Evolutionary conservation across 2,797 vertebrate species (phyloP).

Genomic region (Vireo griseus): DNA sequence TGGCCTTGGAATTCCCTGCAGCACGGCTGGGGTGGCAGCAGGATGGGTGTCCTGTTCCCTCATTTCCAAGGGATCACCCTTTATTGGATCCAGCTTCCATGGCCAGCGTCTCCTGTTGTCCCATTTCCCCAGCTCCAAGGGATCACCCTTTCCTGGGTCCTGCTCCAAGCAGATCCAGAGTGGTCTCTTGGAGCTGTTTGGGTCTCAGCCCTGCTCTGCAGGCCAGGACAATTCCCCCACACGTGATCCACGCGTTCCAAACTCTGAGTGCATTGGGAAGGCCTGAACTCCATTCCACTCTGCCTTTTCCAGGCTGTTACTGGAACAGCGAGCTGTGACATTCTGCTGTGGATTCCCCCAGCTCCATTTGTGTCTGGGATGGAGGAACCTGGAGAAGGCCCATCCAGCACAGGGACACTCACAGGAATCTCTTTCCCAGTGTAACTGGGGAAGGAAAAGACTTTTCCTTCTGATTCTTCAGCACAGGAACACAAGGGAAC

Average conservation of each 20-base stretch:
- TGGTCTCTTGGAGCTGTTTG: neutral
- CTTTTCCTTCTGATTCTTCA: neutral
- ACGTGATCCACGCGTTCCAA: conserved; percentile 8
- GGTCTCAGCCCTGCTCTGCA: neutral
- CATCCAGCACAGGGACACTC: neutral
- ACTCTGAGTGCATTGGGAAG: neutral
- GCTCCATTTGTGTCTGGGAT: neutral
- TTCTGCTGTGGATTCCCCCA: neutral
- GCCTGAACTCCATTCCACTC: neutral
- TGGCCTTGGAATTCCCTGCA: neutral
- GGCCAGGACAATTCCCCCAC: conserved; percentile 25
- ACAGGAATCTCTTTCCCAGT: neutral
- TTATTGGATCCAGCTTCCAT: neutral
- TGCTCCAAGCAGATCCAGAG: neutral
- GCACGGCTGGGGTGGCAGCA: neutral
- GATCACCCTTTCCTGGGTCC: neutral
- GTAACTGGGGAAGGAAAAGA: neutral
- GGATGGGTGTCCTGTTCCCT: neutral
- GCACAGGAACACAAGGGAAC: neutral
- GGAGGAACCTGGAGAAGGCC: neutral
- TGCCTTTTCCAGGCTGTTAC: neutral
- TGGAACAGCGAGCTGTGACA: conserved; percentile 20
- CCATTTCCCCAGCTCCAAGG: no score
- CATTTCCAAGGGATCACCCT: neutral
- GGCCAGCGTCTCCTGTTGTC: no score